Base-by-base conservation (phyloP, 2,797 vertebrate species). In the Chaetophractus vellerosus region DNA sequence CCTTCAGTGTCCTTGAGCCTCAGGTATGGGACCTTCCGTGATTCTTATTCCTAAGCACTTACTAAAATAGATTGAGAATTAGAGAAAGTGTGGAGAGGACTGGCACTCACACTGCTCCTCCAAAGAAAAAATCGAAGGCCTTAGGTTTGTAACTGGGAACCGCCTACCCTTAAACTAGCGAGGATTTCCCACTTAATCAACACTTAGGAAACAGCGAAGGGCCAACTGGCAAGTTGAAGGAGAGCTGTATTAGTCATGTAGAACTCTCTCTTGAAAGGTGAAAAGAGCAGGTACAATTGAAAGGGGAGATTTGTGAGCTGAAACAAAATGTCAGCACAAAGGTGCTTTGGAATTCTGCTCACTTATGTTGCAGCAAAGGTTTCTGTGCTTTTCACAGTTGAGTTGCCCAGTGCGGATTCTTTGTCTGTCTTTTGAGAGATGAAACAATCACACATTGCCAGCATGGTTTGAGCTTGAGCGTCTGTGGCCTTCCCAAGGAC, bases 141-240 rank as follows among this genome's bases (percentile, higher is more conserved):
- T 89, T 80, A 50, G 2, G 10, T 92, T 80, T 93, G 15, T 74
- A 91, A 19, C 5, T 2, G 48, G 33, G 38, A 59, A 80, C 41
- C 66, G 18, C 24, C 2, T 81, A 38, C 75, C 33, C 72, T 92
- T 87, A 82, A 96, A 91, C 87, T 85, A 80, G 31, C 38, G 36
- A 93, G n/a, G 41, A 57, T 61, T 72, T 93, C 82, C 91, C 52
- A 78, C 55, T 76, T 82, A 71, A 90, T 86, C 79, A 91, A 69
- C 69, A 75, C 75, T 75, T 72, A 38, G 59, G 86, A 74, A 57
- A 59, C 16, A 68, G 87, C 82, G 50, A 96, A 31, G n/a, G 50
- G 68, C 36, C 78, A 26, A 36, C 36, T 1, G 3, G 74, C 61
- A 94, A 52, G 36, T 92, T 59, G 50, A 72, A 75, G 57, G 26